These are phyloP conservation scores for Poecilia velifera DNA, from an alignment of 2,797 vertebrate genomes.

Conservation along the genomic window DNA sequence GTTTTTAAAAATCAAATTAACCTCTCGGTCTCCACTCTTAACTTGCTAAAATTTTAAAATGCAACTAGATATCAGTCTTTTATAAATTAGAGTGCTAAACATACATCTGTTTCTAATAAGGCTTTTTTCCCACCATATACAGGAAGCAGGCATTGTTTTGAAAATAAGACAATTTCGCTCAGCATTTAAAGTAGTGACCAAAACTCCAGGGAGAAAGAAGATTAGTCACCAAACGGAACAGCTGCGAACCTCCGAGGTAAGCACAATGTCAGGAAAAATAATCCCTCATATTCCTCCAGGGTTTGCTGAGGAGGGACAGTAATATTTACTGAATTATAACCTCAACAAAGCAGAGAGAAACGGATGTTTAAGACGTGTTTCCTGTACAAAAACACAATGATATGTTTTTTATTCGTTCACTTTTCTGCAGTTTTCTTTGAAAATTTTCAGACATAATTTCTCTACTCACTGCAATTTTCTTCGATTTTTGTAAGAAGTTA, in stretches of 20 bases:
- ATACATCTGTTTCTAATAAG: not conserved
- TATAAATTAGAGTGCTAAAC: not conserved
- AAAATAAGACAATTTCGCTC: not conserved
- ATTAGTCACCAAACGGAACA: not conserved
- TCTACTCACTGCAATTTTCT: not conserved
- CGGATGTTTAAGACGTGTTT: not conserved
- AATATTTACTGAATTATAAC: not conserved
- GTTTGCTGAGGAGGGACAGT: not conserved
- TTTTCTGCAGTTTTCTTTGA: not conserved
- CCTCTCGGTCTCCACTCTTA: not conserved
- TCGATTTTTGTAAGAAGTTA: not conserved
- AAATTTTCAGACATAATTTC: not conserved
- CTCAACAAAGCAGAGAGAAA: not conserved
- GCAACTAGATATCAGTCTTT: no score
- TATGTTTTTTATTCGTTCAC: not conserved
- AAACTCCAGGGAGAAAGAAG: not conserved
- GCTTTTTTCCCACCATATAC: not conserved
- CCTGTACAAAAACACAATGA: not conserved
- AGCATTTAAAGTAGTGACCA: not conserved
- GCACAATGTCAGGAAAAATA: not conserved
- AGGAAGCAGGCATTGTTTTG: not conserved
- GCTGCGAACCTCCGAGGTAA: not conserved
- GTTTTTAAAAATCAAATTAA: constrained; percentile 13
- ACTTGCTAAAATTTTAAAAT: not conserved
- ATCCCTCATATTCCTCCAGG: not conserved